Evolutionary conservation across 2,113 vertebrate genomes (phyloP).

Genomic region (Cephalopterus ornatus): DNA sequence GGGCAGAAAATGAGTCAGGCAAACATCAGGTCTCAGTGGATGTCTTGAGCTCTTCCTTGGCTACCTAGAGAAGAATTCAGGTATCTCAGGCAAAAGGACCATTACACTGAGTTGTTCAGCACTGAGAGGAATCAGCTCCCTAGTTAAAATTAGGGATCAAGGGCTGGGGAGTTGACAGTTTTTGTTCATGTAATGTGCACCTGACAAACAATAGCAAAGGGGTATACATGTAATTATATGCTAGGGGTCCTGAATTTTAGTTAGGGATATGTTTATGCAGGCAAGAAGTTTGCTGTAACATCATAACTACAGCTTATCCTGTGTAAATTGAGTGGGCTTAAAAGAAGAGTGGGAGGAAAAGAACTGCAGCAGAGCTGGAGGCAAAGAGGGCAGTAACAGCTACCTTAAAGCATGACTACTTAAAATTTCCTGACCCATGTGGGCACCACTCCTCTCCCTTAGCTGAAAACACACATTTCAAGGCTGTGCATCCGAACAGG

Average conservation of each 20-base stretch:
- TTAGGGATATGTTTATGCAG: neutral
- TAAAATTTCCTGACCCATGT: constrained; percentile 5
- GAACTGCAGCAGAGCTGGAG: constrained; percentile 24
- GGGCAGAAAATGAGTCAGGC: neutral
- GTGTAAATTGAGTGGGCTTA: constrained; percentile 30
- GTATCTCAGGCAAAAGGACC: neutral
- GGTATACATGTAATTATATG: neutral
- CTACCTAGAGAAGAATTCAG: neutral
- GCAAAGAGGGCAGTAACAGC: constrained; percentile 33
- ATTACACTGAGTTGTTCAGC: neutral
- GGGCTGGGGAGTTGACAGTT: neutral
- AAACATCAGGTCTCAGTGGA: neutral
- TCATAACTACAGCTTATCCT: constrained; percentile 4
- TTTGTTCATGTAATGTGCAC: neutral
- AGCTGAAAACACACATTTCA: constrained; percentile 9
- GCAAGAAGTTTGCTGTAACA: constrained; percentile 35
- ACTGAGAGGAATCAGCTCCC: neutral
- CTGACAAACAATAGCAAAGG: neutral
- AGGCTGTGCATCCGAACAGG: neutral
- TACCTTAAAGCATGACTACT: constrained; percentile 35
- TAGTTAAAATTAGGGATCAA: neutral
- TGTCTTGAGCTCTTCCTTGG: neutral
- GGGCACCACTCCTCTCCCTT: neutral
- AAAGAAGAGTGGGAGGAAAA: constrained; percentile 30
- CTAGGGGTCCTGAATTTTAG: neutral